phyloP scores from a whole-genome alignment of 2,113 vertebrate species.

The Zapornia atra region DNA sequence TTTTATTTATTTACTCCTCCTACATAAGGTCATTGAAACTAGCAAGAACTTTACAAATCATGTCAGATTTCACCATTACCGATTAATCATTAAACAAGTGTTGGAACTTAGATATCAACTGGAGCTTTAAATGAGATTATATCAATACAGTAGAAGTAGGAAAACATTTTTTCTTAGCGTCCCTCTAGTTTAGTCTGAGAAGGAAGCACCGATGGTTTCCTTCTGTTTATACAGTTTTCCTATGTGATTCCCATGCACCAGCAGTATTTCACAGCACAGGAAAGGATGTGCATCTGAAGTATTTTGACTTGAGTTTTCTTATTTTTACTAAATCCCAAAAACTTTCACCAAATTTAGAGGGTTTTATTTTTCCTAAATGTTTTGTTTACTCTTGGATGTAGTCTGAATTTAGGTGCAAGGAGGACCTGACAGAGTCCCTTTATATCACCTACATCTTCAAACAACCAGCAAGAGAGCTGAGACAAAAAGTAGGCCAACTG shows the following conservation, averaged over 20 bases:
- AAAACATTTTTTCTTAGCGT: neutral
- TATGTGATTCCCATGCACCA: neutral
- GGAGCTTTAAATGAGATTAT: neutral
- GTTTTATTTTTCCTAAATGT: neutral
- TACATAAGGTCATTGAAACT: neutral
- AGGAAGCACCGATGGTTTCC: neutral
- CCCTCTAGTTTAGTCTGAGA: neutral
- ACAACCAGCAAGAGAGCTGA: neutral
- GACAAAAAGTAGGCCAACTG: slow-evolving; percentile 17
- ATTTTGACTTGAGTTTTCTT: neutral
- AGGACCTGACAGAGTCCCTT: neutral
- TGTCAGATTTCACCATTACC: neutral
- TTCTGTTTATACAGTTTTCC: neutral
- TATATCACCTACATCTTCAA: neutral
- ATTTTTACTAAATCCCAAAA: neutral
- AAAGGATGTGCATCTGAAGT: neutral
- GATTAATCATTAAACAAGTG: slow-evolving; percentile 7
- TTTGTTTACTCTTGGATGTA: neutral
- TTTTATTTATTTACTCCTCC: slow-evolving; percentile 1
- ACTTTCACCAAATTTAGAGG: neutral
- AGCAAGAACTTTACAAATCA: neutral
- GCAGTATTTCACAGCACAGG: neutral
- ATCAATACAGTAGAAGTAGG: neutral
- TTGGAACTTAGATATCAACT: neutral
- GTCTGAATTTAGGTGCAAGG: neutral